Evolutionary conservation across 2,113 vertebrate genomes (phyloP).

Genomic region (Atlantisia rogersi): DNA sequence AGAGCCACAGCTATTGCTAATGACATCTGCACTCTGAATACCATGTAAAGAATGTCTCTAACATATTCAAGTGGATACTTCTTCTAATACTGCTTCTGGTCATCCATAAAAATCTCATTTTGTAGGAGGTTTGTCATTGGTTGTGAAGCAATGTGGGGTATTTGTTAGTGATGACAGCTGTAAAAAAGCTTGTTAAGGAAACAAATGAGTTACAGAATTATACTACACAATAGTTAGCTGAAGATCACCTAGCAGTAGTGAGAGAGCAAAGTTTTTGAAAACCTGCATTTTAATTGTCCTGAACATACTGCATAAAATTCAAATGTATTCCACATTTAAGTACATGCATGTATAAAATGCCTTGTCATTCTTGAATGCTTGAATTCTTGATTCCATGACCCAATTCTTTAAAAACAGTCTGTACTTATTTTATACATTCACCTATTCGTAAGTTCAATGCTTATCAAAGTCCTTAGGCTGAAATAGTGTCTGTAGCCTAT

Average conservation of each 20-base stretch:
- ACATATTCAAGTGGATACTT: neutral
- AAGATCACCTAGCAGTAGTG: neutral
- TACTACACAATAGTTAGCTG: neutral
- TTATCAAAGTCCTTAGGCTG: neutral
- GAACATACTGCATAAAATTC: neutral
- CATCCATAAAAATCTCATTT: neutral
- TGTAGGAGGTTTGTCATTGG: neutral
- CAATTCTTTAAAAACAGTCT: neutral
- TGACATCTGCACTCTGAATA: neutral
- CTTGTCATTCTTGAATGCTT: neutral
- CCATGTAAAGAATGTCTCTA: neutral
- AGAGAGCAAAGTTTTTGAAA: neutral
- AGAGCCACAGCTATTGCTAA: neutral
- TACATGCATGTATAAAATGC: neutral
- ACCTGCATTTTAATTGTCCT: neutral
- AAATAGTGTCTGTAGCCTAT: neutral
- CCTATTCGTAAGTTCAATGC: neutral
- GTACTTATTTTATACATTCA: neutral
- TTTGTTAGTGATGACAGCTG: neutral
- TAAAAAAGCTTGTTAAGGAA: neutral
- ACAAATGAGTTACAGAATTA: neutral
- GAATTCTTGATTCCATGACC: neutral
- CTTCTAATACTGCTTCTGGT: neutral
- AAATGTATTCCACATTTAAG: neutral
- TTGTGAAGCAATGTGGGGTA: neutral